A percentile compares a stretch with the other conserved stretches of the same genome.
Evolutionary conservation across 2,113 vertebrate species (phyloP).

Genomic region (Nothoprocta perdicaria): DNA sequence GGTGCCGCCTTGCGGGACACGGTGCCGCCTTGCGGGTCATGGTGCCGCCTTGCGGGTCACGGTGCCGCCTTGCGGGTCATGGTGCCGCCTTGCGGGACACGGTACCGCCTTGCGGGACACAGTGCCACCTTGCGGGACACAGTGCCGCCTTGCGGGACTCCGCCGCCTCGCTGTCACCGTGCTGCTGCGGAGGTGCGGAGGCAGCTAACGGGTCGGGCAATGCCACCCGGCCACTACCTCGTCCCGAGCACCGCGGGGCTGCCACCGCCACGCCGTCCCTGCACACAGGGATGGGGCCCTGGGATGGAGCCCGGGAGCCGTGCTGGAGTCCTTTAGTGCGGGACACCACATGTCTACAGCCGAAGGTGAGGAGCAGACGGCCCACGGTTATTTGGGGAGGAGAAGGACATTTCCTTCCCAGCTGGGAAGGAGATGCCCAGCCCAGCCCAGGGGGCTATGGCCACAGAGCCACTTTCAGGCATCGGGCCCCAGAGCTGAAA

Average conservation of each 20-base stretch:
- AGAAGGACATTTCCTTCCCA: not conserved
- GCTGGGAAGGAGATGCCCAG: no score
- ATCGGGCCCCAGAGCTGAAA: not conserved
- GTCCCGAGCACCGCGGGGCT: no score
- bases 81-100: no score
- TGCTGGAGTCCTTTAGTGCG: not conserved
- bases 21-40: no score
- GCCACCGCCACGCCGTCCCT: fast-evolving
- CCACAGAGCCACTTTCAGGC: not conserved
- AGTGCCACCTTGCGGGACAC: no score
- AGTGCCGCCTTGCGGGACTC: no score
- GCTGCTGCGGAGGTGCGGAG: not conserved
- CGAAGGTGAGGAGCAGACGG: not conserved
- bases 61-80: no score
- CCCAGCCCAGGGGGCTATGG: no score
- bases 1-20: no score
- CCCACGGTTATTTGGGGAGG: fast-evolving
- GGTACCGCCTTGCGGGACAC: no score
- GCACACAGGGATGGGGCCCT: fast-evolving
- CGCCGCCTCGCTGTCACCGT: not conserved
- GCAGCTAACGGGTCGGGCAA: not conserved
- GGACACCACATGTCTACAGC: not conserved
- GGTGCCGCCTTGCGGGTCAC: no score
- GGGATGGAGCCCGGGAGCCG: fast-evolving
- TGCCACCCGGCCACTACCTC: no score